Base-by-base conservation (phyloP, 2,113 vertebrate species). In the Centrocercus urophasianus region DNA sequence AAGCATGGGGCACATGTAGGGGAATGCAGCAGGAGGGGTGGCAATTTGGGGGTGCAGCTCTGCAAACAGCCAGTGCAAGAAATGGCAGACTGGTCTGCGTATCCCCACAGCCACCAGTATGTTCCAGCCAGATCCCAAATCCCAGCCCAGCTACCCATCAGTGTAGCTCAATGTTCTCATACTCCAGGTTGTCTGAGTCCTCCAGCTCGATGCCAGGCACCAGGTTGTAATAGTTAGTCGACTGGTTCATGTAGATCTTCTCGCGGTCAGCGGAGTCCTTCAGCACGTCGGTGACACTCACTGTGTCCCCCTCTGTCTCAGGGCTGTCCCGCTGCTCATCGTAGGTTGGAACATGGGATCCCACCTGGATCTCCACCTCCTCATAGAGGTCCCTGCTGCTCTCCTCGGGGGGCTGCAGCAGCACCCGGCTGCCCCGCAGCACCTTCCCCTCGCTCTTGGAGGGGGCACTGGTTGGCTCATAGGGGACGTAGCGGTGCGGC, bases 221-320 rank as follows among this genome's bases (percentile, higher is more conserved):
- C 89, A 99, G 96, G 92, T 98, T 99, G 96, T 99, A 99, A 93
- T 99, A 99, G 73, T 98, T 98, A 5, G 98, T 98, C 3, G 98
- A 96, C 95, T 99, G 98, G 81, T 93, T 98, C 97, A 99, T 94
- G 90, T 99, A 99, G 9, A 98, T 98, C 94, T 98, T 99, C 96
- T 99, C 98, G 40, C 98, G 93, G 93, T 98, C 97, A 0, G 98
- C 86, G 0, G 98, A 99, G 97, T 99, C 99, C 60, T 98, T 98
- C 98, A 99, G 96, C 74, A 99, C 98, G 16, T 99, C 98, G 0
- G 98, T 98, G 89, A 99, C 98, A 0, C 98, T 99, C 76, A 98
- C 97, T 0, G 98, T 86, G 79, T 99, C 98, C 76, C 97, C 93
- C 57, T 99, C 98, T 5, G 96, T 63, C 72, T 97, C 93, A 27